These are phyloP conservation scores for Otolemur garnettii DNA, from an alignment of 2,113 vertebrate species.

Conservation along the genomic window DNA sequence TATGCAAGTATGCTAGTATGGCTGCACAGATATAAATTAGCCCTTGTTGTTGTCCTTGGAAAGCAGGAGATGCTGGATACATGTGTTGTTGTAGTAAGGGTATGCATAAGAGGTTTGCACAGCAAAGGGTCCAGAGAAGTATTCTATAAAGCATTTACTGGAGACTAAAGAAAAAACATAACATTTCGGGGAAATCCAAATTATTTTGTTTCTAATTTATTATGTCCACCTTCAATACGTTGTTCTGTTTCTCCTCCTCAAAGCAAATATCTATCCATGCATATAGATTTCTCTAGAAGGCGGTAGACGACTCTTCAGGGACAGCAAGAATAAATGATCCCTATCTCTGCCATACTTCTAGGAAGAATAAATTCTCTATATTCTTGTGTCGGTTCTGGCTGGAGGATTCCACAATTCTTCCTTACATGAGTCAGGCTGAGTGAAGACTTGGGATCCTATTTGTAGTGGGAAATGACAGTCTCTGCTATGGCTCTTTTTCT, in stretches of 20 bases:
- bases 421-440: neutral
- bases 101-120: neutral
- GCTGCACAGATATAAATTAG: neutral
- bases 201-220: neutral
- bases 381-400: neutral
- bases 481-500: neutral
- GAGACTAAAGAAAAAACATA: neutral
- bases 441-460: neutral
- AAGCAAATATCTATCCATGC: neutral
- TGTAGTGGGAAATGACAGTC: neutral
- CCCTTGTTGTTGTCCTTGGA: neutral
- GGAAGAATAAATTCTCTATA: neutral
- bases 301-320: neutral
- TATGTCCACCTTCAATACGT: neutral
- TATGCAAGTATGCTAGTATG: neutral
- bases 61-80: neutral
- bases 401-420: neutral
- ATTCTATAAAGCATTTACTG: neutral
- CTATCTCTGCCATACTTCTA: neutral
- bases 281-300: neutral
- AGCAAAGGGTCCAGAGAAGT: neutral
- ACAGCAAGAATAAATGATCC: neutral
- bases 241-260: neutral
- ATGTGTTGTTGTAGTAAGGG: neutral
- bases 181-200: neutral